Evolutionary conservation across 2,113 vertebrate genomes (phyloP), one percentile per base, ranked within the genome.

Genomic region (Datnioides undecimradiatus): DNA sequence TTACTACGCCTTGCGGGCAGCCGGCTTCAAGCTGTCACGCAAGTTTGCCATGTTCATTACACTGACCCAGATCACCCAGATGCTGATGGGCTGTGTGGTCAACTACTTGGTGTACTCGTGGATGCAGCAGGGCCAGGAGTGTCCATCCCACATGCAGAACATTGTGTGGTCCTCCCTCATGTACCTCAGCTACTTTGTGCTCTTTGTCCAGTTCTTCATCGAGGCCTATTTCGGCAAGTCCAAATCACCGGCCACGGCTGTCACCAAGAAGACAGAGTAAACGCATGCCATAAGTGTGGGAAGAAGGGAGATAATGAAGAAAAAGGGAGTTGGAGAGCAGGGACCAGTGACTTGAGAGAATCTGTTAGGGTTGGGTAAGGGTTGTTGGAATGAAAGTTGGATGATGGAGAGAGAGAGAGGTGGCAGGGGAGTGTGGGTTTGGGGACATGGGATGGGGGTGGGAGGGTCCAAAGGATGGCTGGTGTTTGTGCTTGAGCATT

Each of bases 141-240:
- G 98, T 88, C 92, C 97, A 67, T 99, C 98, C 21, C 97, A 99
- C 77, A 95, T 99, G 86, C 97, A 98, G 92, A 99, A 99, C 95
- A 95, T 99, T 93, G 95, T 98, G 89, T 99, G 97, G 98, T 99
- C 97, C 70, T 99, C 98, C 10, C 97, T 99, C 94, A 99, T 99
- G 98, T 99, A 99, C 96, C 97, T 99, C 96, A 99, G 98, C 96
- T 99, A 99, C 94, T 97, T 99, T 74, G 96, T 99, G 93, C 97
- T 99, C 89, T 99, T 99, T 94, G 96, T 97, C 91, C 98, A 98
- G 93, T 99, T 99, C 95, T 99, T 99, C 95, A 95, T 96, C 65
- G 97, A 98, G 93, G 98, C 98, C 93, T 99, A 99, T 88, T 77
- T 99, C 0, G 92, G 95, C 95, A 98, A 96, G 93, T 94, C 92